These are phyloP conservation scores for Gryllus bimaculatus DNA, from an alignment of 1,140 invertebrate genomes.

Conservation along the genomic window DNA sequence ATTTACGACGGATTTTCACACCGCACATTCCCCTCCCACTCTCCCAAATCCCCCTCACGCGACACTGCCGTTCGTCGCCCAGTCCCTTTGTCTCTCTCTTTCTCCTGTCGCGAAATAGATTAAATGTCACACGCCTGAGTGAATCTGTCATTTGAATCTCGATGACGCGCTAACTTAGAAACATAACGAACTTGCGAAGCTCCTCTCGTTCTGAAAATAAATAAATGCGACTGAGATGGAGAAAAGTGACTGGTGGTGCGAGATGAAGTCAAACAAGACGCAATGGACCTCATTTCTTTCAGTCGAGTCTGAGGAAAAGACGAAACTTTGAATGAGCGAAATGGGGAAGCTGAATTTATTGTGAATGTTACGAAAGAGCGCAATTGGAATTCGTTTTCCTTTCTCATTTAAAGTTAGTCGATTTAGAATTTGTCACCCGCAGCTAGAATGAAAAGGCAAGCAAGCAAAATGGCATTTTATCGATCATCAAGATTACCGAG, in stretches of 20 bases:
- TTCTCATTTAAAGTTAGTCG: background rate
- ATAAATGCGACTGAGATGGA: background rate
- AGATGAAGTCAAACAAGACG: background rate
- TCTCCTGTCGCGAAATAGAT: background rate
- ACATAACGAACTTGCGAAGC: background rate
- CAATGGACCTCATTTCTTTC: background rate
- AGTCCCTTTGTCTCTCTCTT: background rate
- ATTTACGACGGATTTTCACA: background rate
- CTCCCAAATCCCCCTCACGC: background rate
- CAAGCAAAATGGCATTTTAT: background rate
- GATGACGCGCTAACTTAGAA: background rate
- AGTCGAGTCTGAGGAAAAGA: background rate
- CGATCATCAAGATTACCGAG: background rate
- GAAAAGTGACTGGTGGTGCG: background rate
- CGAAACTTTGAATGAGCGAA: background rate
- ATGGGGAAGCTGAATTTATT: background rate
- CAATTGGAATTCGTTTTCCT: background rate
- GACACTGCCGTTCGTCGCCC: background rate
- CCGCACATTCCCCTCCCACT: background rate
- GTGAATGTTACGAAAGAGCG: background rate
- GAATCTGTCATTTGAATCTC: background rate
- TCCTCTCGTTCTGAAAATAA: background rate
- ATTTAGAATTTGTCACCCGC: background rate
- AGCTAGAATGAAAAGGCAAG: background rate
- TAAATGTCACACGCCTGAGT: background rate